phyloP scores from a whole-genome alignment of 2,888 invertebrate genomes.

The Argynnis bischoffii region DNA sequence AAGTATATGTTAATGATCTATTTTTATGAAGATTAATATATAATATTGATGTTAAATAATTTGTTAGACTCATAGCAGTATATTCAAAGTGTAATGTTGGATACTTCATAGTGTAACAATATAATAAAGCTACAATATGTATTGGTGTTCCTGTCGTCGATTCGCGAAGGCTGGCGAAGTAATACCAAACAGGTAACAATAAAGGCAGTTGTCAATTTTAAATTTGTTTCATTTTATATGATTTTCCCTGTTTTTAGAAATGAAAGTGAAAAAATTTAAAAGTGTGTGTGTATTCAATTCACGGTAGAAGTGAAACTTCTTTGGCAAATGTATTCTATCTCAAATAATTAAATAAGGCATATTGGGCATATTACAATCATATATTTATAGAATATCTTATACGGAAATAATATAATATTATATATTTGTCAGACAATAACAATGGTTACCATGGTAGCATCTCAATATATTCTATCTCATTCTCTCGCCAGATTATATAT shows the following conservation, averaged over 20 bases:
- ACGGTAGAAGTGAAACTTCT: too few relatives aligned
- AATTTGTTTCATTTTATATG: constrained; percentile 45
- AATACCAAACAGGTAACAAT: constrained; percentile 54
- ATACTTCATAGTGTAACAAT: not conserved
- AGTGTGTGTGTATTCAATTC: too few relatives aligned
- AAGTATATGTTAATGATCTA: constrained; percentile 9
- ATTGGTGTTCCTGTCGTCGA: constrained; percentile 35
- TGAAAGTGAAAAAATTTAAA: not conserved
- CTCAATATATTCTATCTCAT: too few relatives aligned
- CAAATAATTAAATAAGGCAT: too few relatives aligned
- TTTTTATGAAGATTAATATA: not conserved
- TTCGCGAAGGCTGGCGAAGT: constrained; percentile 79
- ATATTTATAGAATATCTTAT: too few relatives aligned
- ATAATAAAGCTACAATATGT: not conserved
- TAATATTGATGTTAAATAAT: constrained; percentile 13
- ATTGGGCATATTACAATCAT: too few relatives aligned
- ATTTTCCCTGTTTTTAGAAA: not conserved
- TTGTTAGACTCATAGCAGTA: constrained; percentile 14
- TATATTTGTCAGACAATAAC: too few relatives aligned
- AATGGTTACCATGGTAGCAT: too few relatives aligned
- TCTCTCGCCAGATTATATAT: too few relatives aligned
- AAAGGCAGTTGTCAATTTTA: constrained; percentile 73
- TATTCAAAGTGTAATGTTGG: constrained; percentile 10
- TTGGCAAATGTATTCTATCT: too few relatives aligned
- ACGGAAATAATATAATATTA: too few relatives aligned